Percentiles rank a stretch among this genome's conserved stretches.
Evolutionary conservation across 2,113 vertebrate genomes (phyloP).

Genomic region (Gila orcuttii): DNA sequence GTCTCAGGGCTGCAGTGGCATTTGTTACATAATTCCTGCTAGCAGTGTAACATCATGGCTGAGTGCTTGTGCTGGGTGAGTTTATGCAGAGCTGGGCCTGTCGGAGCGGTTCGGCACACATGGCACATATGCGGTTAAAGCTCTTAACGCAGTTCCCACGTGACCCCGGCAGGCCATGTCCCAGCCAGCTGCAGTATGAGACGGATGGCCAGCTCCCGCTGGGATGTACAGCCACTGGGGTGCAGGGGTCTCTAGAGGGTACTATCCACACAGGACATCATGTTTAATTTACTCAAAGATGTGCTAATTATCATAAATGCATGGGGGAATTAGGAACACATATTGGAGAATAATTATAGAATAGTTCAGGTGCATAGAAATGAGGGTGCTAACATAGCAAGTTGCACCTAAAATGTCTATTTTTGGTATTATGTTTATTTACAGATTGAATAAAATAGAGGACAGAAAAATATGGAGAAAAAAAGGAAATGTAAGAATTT

Average conservation of each 20-base stretch:
- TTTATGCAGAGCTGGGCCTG: background rate
- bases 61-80: constrained; percentile 18
- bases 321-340: constrained; percentile 18
- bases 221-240: background rate
- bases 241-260: constrained; percentile 3
- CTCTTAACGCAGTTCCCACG: background rate
- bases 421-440: background rate
- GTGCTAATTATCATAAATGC: constrained; percentile 24
- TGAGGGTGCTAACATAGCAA: background rate
- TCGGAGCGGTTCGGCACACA: background rate
- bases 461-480: background rate
- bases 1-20: constrained; percentile 1
- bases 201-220: background rate
- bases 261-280: constrained; percentile 26
- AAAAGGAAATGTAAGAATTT: no score
- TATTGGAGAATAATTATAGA: constrained; percentile 13
- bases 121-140: background rate
- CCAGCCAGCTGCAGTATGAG: constrained; percentile 15
- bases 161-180: constrained; percentile 9
- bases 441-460: background rate
- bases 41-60: constrained; percentile 7
- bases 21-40: constrained; percentile 40
- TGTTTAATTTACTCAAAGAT: constrained; percentile 41
- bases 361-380: constrained; percentile 22
- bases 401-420: background rate